These are phyloP conservation scores for Halcyon senegalensis DNA, from an alignment of 2,113 vertebrate genomes.

Conservation along the genomic window DNA sequence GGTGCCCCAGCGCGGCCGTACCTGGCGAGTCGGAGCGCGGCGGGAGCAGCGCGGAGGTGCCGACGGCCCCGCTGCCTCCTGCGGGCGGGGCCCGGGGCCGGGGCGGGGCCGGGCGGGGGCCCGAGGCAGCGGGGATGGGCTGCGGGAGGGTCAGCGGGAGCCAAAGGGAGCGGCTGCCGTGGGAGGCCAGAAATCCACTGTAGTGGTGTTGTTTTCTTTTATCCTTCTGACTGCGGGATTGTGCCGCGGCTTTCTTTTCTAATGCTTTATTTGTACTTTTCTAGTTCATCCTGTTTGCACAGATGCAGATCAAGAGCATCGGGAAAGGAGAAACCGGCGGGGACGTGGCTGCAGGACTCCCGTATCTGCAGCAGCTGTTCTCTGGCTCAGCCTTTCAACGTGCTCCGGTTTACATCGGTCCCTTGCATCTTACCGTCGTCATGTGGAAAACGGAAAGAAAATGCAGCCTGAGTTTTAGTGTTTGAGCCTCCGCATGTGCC, in stretches of 20 bases:
- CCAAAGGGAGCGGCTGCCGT: neutral
- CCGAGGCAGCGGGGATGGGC: neutral
- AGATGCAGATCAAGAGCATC: neutral
- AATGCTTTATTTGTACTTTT: neutral
- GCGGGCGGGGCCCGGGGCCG: neutral
- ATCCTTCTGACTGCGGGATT: neutral
- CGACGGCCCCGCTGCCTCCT: neutral
- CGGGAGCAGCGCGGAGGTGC: neutral
- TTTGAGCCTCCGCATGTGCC: neutral
- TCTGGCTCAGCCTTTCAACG: neutral
- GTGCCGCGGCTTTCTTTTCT: neutral
- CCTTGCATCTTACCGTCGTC: neutral
- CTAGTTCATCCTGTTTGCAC: slow-evolving; percentile 3
- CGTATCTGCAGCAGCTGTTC: neutral
- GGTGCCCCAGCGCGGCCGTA: neutral
- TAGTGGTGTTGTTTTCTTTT: too few relatives aligned
- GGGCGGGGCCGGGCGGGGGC: neutral
- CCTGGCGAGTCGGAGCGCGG: neutral
- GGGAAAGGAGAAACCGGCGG: neutral
- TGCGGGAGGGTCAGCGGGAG: neutral
- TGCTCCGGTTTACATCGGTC: rapidly evolving
- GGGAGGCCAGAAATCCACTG: neutral
- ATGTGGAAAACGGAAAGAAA: neutral
- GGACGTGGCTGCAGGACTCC: neutral
- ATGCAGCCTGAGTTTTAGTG: neutral